Base-by-base conservation (phyloP, 1,140 invertebrate genomes). In the Drosophila pachea region DNA sequence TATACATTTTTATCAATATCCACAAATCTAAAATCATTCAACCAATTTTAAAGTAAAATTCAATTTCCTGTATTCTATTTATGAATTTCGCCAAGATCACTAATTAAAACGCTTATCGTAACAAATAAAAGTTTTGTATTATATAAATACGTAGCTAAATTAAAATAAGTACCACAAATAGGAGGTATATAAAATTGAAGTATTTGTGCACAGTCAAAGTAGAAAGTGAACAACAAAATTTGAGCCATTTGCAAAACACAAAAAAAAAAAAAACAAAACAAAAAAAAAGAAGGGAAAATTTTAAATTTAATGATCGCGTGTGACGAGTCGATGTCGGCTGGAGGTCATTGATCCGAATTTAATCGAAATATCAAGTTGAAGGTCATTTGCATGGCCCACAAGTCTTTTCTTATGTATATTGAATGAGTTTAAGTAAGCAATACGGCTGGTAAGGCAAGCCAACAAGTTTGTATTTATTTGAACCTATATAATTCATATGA, bases 291-390 rank as follows among this genome's bases (percentile, higher is more conserved):
- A 76, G 68, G 42, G 68, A 49, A 68, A 68, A 68, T 49, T 75
- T 75, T 72, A 43, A 69, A 73, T 68, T 66, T 33, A 73, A 74
- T 63, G 60, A 72, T 35, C 64, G 22, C 22, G 22, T 29, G 22
- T 22, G 50, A 48, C 43, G 71, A 73, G 65, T 72, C 65, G 72
- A 79, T 83, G 79, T 78, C 78, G 84, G 65, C 74, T 82, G 68
- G 71, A 71, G 81, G 81, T 86, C 81, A 81, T 86, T 86, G 81
- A 86, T 86, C 81, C 54, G 82, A 76, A 86, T 70, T 86, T 77
- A 86, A 86, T 86, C 86, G 81, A 86, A 84, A 86, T 22, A 86
- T 86, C 81, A 86, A 86, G 81, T 86, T 86, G 81, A 86, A 86
- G 81, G 81, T 86, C 81, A 71, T 74, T 66, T 68, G 65, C 69